These are phyloP conservation scores for Brachyalestes nurse DNA, from an alignment of 2,797 vertebrate species.

Conservation along the genomic window DNA sequence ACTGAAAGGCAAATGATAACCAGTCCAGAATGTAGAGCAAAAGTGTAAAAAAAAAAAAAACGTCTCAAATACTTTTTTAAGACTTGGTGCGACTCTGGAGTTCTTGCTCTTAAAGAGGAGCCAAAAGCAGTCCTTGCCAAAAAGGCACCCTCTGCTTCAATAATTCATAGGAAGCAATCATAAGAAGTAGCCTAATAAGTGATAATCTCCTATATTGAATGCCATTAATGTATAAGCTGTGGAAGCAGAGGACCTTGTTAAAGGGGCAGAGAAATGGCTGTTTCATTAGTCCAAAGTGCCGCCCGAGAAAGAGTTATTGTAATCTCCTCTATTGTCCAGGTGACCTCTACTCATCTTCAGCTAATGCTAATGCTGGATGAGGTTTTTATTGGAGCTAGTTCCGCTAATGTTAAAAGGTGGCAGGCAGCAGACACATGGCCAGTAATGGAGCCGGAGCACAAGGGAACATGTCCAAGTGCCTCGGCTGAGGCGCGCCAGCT, in stretches of 20 bases:
- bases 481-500: slow-evolving; percentile 43
- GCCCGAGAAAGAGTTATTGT: slow-evolving; percentile 83
- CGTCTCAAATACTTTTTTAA: not conserved
- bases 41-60: not conserved
- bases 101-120: slow-evolving; percentile 16
- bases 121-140: slow-evolving; percentile 8
- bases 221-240: slow-evolving; percentile 72
- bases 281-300: slow-evolving; percentile 69
- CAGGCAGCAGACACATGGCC: slow-evolving; percentile 54
- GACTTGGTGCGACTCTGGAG: not conserved
- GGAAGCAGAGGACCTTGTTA: slow-evolving; percentile 70
- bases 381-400: slow-evolving; percentile 70
- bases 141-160: slow-evolving; percentile 16
- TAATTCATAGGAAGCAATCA: slow-evolving; percentile 67
- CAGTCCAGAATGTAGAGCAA: not conserved
- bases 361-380: slow-evolving; percentile 69
- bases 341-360: slow-evolving; percentile 82
- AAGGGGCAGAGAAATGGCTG: slow-evolving; percentile 70
- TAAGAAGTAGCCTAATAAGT: slow-evolving; percentile 70
- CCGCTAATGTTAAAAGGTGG: slow-evolving; percentile 27
- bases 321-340: slow-evolving; percentile 76
- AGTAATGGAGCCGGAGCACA: slow-evolving; percentile 30
- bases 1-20: not conserved
- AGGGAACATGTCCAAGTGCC: slow-evolving; percentile 44
- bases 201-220: slow-evolving; percentile 75